Conservation (phyloP, 2,888 invertebrate species). For the Drosophila fungiperda region DNA sequence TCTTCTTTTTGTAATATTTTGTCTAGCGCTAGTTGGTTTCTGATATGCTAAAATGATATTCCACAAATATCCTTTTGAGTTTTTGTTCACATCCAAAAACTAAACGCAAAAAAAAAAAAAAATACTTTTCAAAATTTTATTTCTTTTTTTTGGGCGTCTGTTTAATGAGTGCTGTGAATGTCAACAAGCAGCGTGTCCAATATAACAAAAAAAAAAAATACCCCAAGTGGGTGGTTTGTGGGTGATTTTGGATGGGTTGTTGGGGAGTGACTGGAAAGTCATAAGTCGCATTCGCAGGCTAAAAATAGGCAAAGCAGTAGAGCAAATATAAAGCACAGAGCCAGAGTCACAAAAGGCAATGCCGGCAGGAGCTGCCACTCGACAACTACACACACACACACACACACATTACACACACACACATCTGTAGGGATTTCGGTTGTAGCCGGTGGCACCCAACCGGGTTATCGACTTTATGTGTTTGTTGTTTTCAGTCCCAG, state of each 20-base stretch:
- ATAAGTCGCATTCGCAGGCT: constrained; percentile 67
- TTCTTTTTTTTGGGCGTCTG: constrained; percentile 17
- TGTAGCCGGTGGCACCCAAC: constrained; percentile 59
- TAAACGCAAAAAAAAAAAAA: background rate
- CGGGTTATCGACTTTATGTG: constrained; percentile 79
- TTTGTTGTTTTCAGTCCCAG: constrained; percentile 71
- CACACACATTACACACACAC: constrained; percentile 18
- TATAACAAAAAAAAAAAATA: constrained; percentile 27
- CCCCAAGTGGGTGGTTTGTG: background rate
- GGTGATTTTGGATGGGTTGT: background rate
- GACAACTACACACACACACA: constrained; percentile 29
- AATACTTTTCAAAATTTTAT: background rate
- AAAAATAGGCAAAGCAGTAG: constrained; percentile 75
- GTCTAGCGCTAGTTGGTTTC: background rate
- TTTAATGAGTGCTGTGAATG: constrained; percentile 78
- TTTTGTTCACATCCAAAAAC: background rate
- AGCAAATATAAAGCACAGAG: constrained; percentile 67
- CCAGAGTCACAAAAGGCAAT: constrained; percentile 25
- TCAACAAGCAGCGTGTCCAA: constrained; percentile 68
- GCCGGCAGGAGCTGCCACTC: constrained; percentile 18
- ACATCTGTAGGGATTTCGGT: constrained; percentile 40
- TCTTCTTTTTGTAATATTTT: background rate
- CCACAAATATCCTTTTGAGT: background rate
- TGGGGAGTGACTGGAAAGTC: constrained; percentile 53
- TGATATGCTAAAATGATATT: too few relatives aligned